These are phyloP conservation scores for Epizoanthus stellaris DNA, from an alignment of 92 coral and sea anemone species.

Conservation along the genomic window DNA sequence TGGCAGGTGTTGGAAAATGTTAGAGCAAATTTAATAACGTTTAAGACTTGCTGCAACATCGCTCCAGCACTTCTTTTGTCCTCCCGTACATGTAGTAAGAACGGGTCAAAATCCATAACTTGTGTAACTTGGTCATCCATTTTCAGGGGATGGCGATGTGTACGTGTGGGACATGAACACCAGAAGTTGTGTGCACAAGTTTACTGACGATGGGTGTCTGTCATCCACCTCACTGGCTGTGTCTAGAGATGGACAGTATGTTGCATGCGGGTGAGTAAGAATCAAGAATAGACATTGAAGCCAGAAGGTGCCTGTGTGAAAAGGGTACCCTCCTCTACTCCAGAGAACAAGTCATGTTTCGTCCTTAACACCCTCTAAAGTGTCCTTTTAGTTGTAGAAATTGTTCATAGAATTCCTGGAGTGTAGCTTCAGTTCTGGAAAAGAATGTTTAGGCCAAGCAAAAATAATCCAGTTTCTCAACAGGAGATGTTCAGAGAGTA, in stretches of 20 bases:
- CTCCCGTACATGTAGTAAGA: too few species aligned
- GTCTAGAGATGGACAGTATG: constrained; percentile 85
- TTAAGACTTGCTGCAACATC: too few species aligned
- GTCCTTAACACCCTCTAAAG: too few species aligned
- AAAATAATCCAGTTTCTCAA: too few species aligned
- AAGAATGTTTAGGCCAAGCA: too few species aligned
- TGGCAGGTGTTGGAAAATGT: neutral
- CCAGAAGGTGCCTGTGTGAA: neutral
- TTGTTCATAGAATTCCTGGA: too few species aligned
- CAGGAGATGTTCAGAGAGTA: too few species aligned
- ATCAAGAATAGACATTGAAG: neutral
- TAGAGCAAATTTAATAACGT: too few species aligned
- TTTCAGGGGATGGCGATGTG: constrained; percentile 94
- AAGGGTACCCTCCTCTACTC: neutral
- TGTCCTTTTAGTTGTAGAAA: too few species aligned
- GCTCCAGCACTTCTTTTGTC: too few species aligned
- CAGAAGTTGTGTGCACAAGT: constrained; percentile 92
- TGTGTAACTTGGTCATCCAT: neutral
- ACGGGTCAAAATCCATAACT: neutral
- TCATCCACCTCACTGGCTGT: constrained; percentile 83
- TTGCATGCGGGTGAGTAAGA: constrained; percentile 92
- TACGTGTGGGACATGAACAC: constrained; percentile 95
- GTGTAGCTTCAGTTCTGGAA: too few species aligned
- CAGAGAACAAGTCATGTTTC: neutral
- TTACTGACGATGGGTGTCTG: constrained; percentile 93